These are phyloP conservation scores for Drosophila mojavensis DNA, from an alignment of 1,140 invertebrate species.

Conservation along the genomic window DNA sequence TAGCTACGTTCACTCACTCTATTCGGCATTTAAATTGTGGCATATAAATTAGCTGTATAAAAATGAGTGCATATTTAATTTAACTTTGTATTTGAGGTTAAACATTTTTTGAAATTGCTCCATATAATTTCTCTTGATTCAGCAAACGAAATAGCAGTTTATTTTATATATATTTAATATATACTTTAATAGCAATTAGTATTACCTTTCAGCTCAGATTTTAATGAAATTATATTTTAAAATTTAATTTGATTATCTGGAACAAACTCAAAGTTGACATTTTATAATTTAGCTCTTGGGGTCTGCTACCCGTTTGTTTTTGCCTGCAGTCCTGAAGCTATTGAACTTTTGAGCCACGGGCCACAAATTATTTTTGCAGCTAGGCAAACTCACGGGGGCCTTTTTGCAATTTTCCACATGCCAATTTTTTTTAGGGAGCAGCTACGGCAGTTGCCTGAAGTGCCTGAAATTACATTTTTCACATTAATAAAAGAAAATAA, in stretches of 20 bases:
- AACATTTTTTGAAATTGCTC: too few species aligned
- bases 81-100: too few species aligned
- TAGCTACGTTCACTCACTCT: too few species aligned
- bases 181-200: too few species aligned
- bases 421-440: constrained; percentile 35
- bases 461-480: constrained; percentile 75
- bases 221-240: too few species aligned
- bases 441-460: constrained; percentile 51
- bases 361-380: constrained; percentile 33
- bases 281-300: constrained; percentile 10
- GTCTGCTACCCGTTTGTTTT: not conserved
- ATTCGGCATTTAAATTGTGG: too few species aligned
- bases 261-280: not conserved
- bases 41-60: too few species aligned
- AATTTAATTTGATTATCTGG: not conserved
- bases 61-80: too few species aligned
- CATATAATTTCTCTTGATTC: too few species aligned
- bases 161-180: too few species aligned
- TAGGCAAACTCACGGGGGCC: constrained; percentile 23
- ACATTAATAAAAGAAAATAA: constrained; percentile 72
- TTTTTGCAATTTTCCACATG: constrained; percentile 64
- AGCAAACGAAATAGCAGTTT: too few species aligned
- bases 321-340: constrained; percentile 1
- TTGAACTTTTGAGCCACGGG: constrained; percentile 25
- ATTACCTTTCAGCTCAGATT: too few species aligned